A percentile compares a stretch with the other conserved stretches of the same genome.
phyloP scores from a whole-genome alignment of 2,888 invertebrate species.

The Baronia brevicornis region DNA sequence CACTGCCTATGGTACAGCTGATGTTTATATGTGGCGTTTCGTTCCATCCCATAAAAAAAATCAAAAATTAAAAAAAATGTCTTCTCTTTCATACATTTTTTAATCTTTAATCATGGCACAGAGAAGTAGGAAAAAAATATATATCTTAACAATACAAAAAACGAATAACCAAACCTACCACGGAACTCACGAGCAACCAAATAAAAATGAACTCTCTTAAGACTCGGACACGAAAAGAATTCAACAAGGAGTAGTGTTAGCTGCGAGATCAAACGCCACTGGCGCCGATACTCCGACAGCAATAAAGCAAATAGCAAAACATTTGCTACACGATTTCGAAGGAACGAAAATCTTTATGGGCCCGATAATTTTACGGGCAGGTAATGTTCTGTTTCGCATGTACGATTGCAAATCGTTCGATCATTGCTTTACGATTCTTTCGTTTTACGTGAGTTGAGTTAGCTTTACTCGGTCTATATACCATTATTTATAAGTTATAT shows the following conservation, averaged over 20 bases:
- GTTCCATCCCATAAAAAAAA: too few species aligned
- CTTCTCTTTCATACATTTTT: too few species aligned
- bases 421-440: slow-evolving; percentile 59
- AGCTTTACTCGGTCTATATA: too few species aligned
- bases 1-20: too few species aligned
- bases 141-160: too few species aligned
- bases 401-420: slow-evolving; percentile 54
- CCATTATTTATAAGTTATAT: too few species aligned
- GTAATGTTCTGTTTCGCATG: slow-evolving; percentile 63
- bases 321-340: slow-evolving; percentile 67
- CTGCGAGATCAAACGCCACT: slow-evolving; percentile 32
- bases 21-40: too few species aligned
- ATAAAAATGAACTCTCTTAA: slow-evolving; percentile 27
- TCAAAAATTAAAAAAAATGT: too few species aligned
- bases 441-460: slow-evolving; percentile 17
- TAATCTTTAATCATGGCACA: too few species aligned
- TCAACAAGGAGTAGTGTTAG: slow-evolving; percentile 17
- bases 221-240: slow-evolving; percentile 17
- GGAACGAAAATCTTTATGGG: slow-evolving; percentile 63
- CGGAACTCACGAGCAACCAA: slow-evolving; percentile 46
- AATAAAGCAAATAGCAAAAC: slow-evolving; percentile 72
- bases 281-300: slow-evolving; percentile 50
- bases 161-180: slow-evolving; percentile 39
- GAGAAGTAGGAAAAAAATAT: slow-evolving; percentile 51
- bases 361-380: slow-evolving; percentile 71